Evolutionary conservation across 2,888 invertebrate genomes (phyloP), one percentile per base, ranked within the genome.

Genomic region (Mayetiola destructor): DNA sequence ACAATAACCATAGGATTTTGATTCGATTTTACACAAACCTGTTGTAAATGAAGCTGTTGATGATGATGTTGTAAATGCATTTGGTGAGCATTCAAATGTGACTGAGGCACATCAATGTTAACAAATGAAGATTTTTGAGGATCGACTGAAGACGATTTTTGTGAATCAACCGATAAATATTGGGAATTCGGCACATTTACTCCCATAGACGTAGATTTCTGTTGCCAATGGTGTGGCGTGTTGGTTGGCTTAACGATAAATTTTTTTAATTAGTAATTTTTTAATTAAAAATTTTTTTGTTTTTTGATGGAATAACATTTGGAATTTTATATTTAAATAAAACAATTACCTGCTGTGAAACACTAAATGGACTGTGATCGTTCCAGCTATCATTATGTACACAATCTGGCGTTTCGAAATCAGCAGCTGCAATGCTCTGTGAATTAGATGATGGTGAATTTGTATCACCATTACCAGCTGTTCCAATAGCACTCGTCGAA

Each of bases 361-460:
- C 53, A 20, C 29, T 60, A 20, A 30, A 30, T 16, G 53, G 56
- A 62, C 59, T 66, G 61, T 63, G 63, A 61, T 62, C 65, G 63
- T 62, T 64, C 62, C 61, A 63, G 60, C 64, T 39, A 40, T 56
- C n/a, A 56, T 57, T 61, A 59, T 63, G 62, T 60, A 79, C 85
- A 68, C 86, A 86, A 70, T 86, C 86, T 56, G 84, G 80, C 64
- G 81, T 80, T 35, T 79, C 80, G 62, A 82, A 73, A 63, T 78
- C 80, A 21, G 85, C 84, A 40, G 85, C 84, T n/a, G 56, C 53
- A 27, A 48, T 27, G 29, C 48, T 48, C 9, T 48, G 48, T 27
- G 48, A 48, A 48, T 48, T 48, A 2, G 53, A 30, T 20, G 54
- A 55, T 30, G 35, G 35, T 35, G 54, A 55, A 36, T 35, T 35